A percentile compares a stretch with the other conserved stretches of the same genome.
phyloP scores from a whole-genome alignment of 2,797 vertebrate genomes.

The Falco peregrinus region DNA sequence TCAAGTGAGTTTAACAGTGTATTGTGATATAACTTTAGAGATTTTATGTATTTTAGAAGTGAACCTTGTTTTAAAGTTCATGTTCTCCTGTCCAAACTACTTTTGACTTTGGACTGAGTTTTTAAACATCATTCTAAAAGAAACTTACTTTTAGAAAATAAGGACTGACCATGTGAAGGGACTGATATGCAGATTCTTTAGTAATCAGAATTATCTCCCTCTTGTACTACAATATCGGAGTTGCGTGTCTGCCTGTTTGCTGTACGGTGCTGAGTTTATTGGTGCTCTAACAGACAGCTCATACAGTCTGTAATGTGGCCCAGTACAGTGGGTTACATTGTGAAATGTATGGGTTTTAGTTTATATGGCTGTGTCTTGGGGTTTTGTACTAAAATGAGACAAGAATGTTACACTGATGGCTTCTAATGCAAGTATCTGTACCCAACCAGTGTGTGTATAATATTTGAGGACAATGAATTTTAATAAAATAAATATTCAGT shows the following conservation, averaged over 20 bases:
- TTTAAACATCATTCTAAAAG: background rate
- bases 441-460: background rate
- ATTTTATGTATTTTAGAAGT: background rate
- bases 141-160: background rate
- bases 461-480: background rate
- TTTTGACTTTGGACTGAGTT: background rate
- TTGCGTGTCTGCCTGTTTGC: background rate
- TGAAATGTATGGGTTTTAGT: background rate
- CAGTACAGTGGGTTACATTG: background rate
- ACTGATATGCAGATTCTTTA: background rate
- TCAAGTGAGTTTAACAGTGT: slow-evolving; percentile 86
- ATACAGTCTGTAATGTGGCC: background rate
- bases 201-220: background rate
- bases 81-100: background rate
- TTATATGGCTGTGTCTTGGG: background rate
- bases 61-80: background rate
- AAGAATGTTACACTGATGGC: background rate
- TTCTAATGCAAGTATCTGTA: background rate
- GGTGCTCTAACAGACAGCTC: background rate
- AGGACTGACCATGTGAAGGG: background rate
- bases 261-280: background rate
- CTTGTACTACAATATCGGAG: background rate
- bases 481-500: background rate
- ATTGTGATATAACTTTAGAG: background rate
- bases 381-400: background rate